Evolutionary conservation across 2,797 vertebrate species (phyloP).

Genomic region (Melanotaenia trifasciata): DNA sequence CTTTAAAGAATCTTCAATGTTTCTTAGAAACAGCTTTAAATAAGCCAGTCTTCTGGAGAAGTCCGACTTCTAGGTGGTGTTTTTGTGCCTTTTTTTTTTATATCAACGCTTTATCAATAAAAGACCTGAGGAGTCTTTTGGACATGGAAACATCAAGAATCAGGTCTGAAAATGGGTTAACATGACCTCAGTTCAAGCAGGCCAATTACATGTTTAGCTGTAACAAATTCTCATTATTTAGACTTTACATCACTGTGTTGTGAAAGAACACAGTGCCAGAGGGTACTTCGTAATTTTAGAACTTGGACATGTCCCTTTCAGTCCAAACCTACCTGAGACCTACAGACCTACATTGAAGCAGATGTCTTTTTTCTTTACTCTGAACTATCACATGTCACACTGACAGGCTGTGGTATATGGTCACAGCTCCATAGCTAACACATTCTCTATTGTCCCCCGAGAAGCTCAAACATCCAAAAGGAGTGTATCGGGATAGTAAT

Average conservation of each 20-base stretch:
- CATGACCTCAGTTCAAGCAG: background rate
- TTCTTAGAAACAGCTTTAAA: background rate
- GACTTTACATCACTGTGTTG: background rate
- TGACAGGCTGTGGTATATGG: slow-evolving; percentile 5
- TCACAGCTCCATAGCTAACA: background rate
- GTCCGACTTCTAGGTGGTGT: background rate
- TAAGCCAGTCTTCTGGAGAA: background rate
- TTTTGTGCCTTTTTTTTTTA: background rate
- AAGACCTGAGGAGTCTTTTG: background rate
- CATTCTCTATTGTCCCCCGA: background rate
- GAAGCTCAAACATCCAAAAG: background rate
- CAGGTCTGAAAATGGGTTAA: background rate
- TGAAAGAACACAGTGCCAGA: background rate
- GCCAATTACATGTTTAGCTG: background rate
- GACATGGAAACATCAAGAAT: background rate
- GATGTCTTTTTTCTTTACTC: background rate
- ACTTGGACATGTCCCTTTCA: background rate
- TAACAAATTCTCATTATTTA: background rate
- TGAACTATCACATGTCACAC: slow-evolving; percentile 3
- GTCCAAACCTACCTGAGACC: background rate
- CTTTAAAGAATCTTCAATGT: background rate
- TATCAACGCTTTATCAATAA: background rate
- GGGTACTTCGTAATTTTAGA: background rate
- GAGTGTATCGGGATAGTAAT: background rate
- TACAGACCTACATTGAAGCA: background rate